Base-by-base conservation (phyloP, 2,797 vertebrate genomes). In the Gymnodraco acuticeps region DNA sequence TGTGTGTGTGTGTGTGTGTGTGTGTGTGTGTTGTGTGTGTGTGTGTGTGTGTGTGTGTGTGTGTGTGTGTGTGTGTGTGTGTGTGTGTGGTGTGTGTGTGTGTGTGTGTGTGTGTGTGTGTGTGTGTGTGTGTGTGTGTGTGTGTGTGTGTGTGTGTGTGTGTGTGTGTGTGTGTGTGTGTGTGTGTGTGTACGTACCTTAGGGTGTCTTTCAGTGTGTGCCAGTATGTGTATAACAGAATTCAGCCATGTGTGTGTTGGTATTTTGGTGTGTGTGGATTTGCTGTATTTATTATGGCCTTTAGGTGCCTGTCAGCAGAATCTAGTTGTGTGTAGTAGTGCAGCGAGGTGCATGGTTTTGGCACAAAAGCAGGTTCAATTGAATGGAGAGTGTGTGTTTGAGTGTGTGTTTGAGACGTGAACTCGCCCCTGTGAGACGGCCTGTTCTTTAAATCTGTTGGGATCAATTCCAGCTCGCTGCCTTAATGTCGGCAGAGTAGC, bases 391-490 rank as follows among this genome's bases (percentile, higher is more conserved):
- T 69, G 31, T 66, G 54, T 52, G 33, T 53, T 19, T 50, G 70
- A 42, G 56, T 64, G 55, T 31, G 38, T 3, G 46, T 0, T 14
- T 23, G 58, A 67, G 81, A 55, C 4, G 52, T 85, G 86, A 89
- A 87, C 87, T 87, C 74, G 84, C 47, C 77, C 83, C 58, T 16
- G 31, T 82, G 81, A 79, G 48, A 81, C 62, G 43, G 78, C 80
- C 77, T 82, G 86, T 84, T 92, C 89, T 91, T 90, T 82, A 89
- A 86, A 87, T 90, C 89, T 87, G 56, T 55, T 83, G 87, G 88
- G 91, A 91, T 92, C 89, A 89, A 91, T 92, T 92, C 87, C 73
- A 86, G 64, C 83, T 90, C 64, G 56, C 80, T 63, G 83, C 85
- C 88, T 89, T 83, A 88, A 85, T 84, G 87, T 88, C 75, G 47